Conservation (phyloP, 1,140 invertebrate genomes). For the Melitaea cinxia region DNA sequence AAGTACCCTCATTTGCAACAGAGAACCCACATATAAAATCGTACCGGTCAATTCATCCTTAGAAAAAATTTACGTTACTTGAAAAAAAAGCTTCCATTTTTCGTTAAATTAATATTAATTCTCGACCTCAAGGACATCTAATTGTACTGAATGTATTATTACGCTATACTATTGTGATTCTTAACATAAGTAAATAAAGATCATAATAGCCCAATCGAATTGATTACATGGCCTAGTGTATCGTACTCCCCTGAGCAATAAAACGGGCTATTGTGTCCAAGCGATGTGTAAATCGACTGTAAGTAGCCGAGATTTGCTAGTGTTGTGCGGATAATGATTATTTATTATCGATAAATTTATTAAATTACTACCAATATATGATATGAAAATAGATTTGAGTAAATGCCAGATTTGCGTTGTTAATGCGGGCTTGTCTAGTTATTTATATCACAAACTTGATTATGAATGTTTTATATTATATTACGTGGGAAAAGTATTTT, state of each 20-base stretch:
- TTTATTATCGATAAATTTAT: constrained; percentile 37
- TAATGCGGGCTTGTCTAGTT: background rate
- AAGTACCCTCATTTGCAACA: background rate
- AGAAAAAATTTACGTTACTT: constrained; percentile 1
- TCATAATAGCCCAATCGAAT: constrained; percentile 19
- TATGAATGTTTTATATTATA: background rate
- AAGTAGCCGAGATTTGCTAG: constrained; percentile 50
- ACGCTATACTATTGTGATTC: constrained; percentile 1
- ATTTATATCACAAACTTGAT: constrained; percentile 8
- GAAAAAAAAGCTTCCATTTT: constrained; percentile 54
- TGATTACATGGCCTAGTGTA: background rate
- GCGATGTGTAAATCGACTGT: constrained; percentile 49
- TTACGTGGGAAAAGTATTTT: background rate
- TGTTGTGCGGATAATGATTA: constrained; percentile 40
- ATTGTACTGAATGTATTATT: constrained; percentile 1
- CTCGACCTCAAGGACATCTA: constrained; percentile 25
- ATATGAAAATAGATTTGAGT: constrained; percentile 5
- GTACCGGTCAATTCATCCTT: background rate
- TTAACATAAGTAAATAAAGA: background rate
- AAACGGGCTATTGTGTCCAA: constrained; percentile 44
- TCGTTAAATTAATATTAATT: constrained; percentile 33
- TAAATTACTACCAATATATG: constrained; percentile 15
- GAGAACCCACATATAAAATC: constrained; percentile 14
- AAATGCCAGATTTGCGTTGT: constrained; percentile 5
- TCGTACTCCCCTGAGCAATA: constrained; percentile 34